phyloP scores from a whole-genome alignment of 2,113 vertebrate genomes.

The Marmota flaviventris region DNA sequence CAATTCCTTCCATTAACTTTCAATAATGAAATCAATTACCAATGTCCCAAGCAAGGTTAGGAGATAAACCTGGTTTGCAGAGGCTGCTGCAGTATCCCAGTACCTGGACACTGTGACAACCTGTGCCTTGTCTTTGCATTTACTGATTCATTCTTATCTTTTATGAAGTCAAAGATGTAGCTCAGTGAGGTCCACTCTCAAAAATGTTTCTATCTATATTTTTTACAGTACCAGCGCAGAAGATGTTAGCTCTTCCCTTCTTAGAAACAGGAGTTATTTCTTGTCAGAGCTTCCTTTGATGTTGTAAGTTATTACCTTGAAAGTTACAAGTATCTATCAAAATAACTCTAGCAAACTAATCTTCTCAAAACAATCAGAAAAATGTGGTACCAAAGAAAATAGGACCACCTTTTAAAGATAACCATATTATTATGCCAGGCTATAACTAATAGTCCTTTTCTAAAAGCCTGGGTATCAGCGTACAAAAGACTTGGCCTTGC shows the following conservation, averaged over 20 bases:
- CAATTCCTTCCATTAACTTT: background rate
- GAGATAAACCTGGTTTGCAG: background rate
- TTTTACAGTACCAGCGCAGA: constrained; percentile 15
- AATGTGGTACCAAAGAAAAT: constrained; percentile 31
- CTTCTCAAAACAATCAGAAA: constrained; percentile 45
- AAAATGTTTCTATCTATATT: background rate
- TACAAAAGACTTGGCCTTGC: background rate
- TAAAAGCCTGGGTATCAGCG: background rate
- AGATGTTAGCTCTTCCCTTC: background rate
- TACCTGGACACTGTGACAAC: background rate
- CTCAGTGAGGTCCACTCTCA: background rate
- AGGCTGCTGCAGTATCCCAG: background rate
- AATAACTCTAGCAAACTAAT: constrained; percentile 42
- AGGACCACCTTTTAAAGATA: constrained; percentile 15
- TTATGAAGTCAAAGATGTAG: background rate
- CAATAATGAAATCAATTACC: background rate
- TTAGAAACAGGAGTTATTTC: background rate
- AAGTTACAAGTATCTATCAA: background rate
- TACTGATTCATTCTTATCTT: background rate
- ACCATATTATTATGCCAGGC: constrained; percentile 2
- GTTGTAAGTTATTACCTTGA: background rate
- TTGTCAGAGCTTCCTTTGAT: constrained; percentile 29
- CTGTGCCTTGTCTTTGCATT: background rate
- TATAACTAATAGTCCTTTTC: constrained; percentile 22
- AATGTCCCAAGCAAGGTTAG: background rate